phyloP scores from a whole-genome alignment of 2,888 invertebrate genomes.

The Dendrolimus pini region DNA sequence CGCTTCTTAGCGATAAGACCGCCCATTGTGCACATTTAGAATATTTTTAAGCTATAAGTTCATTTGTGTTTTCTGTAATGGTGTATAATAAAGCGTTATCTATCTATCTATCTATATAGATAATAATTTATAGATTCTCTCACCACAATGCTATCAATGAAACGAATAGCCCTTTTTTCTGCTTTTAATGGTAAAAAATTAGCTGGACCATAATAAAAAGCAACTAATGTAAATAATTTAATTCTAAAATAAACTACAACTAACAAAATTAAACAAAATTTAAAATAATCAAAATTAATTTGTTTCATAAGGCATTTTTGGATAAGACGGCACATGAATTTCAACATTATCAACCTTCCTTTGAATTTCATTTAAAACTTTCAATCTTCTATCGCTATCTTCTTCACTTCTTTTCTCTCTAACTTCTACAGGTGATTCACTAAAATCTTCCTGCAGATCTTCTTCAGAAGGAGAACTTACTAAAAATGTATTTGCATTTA shows the following conservation, averaged over 20 bases:
- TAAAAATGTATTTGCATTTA: not conserved
- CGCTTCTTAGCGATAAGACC: too few relatives aligned
- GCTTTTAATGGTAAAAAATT: too few relatives aligned
- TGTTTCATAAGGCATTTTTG: not conserved
- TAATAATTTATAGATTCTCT: too few relatives aligned
- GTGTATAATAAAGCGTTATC: too few relatives aligned
- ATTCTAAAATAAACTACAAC: conserved; percentile 7
- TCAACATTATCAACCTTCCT: conserved; percentile 26
- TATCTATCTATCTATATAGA: too few relatives aligned
- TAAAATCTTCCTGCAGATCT: conserved; percentile 6
- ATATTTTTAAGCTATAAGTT: too few relatives aligned
- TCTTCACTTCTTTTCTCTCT: conserved; percentile 17
- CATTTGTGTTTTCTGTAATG: too few relatives aligned
- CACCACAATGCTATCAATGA: too few relatives aligned
- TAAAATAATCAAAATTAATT: not conserved
- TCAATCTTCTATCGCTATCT: conserved; percentile 23
- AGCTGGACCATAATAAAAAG: not conserved
- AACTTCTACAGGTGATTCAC: not conserved
- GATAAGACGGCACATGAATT: conserved; percentile 9
- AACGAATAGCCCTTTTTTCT: too few relatives aligned
- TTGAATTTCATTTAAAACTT: conserved; percentile 31
- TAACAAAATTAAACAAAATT: not conserved
- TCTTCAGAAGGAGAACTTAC: not conserved
- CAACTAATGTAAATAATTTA: conserved; percentile 1
- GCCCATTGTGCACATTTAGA: too few relatives aligned